These are phyloP conservation scores for Notodonta ziczac DNA, from an alignment of 2,888 invertebrate genomes.

Conservation along the genomic window DNA sequence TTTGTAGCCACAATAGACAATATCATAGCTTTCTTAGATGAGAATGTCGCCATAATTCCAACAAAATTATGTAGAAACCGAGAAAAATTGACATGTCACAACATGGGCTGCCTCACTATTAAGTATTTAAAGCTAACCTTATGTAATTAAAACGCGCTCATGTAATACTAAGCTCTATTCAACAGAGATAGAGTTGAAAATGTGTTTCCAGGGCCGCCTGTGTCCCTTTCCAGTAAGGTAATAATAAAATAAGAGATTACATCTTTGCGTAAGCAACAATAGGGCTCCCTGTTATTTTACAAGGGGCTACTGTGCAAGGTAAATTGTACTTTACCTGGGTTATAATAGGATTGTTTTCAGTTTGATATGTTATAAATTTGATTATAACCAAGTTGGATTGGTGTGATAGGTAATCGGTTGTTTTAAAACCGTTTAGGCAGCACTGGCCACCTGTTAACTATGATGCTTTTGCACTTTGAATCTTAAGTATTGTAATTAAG, in stretches of 20 bases:
- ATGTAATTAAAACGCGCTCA: constrained; percentile 32
- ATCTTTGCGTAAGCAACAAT: constrained; percentile 81
- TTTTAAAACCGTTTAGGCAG: constrained; percentile 63
- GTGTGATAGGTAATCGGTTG: constrained; percentile 73
- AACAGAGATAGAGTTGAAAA: constrained; percentile 33
- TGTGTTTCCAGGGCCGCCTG: constrained; percentile 32
- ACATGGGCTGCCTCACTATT: constrained; percentile 33
- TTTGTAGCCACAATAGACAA: too few species aligned
- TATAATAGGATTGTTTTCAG: constrained; percentile 38
- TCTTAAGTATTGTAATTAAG: constrained; percentile 16
- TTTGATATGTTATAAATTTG: constrained; percentile 44
- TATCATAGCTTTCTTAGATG: background rate
- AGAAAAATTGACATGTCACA: constrained; percentile 47
- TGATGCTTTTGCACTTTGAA: constrained; percentile 45
- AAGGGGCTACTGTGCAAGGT: constrained; percentile 41
- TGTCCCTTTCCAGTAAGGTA: constrained; percentile 73
- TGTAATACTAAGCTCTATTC: constrained; percentile 31
- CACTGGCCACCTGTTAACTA: constrained; percentile 63
- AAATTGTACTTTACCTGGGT: constrained; percentile 32
- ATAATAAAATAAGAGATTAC: constrained; percentile 82
- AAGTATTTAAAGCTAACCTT: constrained; percentile 42
- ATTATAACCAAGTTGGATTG: constrained; percentile 67
- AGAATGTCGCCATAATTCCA: constrained; percentile 18
- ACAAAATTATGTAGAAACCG: constrained; percentile 27
- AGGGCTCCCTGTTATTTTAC: constrained; percentile 74